Evolutionary conservation across 2,113 vertebrate species (phyloP).

Genomic region (Eleginops maclovinus): DNA sequence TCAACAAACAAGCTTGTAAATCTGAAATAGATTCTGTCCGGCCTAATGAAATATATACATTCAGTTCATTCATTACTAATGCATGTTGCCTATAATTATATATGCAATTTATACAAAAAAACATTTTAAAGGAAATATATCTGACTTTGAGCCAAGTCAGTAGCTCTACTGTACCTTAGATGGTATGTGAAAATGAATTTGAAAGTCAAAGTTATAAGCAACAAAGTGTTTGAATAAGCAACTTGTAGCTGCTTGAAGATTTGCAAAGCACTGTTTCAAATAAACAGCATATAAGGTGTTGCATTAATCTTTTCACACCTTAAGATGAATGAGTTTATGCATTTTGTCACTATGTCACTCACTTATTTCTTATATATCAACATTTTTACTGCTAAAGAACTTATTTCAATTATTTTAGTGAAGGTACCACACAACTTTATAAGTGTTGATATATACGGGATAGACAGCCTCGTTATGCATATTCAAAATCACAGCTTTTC

Average conservation of each 20-base stretch:
- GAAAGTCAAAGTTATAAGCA: background rate
- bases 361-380: background rate
- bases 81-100: background rate
- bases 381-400: no score
- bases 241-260: no score
- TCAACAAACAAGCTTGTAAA: constrained; percentile 38
- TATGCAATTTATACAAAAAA: background rate
- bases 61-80: constrained; percentile 3
- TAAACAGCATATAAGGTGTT: background rate
- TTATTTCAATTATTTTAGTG: background rate
- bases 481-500: constrained; percentile 20
- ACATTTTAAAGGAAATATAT: background rate
- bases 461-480: background rate
- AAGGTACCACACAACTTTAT: background rate
- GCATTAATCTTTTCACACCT: background rate
- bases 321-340: background rate
- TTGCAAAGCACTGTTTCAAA: background rate
- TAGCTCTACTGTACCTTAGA: background rate
- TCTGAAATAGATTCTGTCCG: constrained; percentile 10
- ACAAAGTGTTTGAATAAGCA: background rate
- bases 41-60: background rate
- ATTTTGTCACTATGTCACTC: background rate
- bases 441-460: background rate
- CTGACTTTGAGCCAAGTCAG: background rate
- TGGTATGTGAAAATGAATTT: background rate